Base-by-base conservation (phyloP, 2,888 invertebrate genomes). In the Cerastis rubricosa region DNA sequence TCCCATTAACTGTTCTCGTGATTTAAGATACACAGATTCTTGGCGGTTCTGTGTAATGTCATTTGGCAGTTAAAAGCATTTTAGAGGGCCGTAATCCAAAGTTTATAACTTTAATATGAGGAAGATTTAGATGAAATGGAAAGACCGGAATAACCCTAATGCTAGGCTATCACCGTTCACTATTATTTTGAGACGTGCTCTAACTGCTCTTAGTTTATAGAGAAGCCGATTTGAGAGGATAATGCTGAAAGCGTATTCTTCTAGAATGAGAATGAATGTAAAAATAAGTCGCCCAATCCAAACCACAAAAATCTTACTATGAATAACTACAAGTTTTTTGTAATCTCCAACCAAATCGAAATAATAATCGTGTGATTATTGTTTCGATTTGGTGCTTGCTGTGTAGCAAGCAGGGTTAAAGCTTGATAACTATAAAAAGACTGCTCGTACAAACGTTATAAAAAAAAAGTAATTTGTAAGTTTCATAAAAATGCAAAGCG, bases 11-110 rank as follows among this genome's bases (percentile, higher is more conserved):
- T 73, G 76, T 80, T 79, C 43, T 69, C 70, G 68, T 81, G 76
- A 78, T 81, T 85, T 87, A 76, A 64, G 71, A 79, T 54, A 71
- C 59, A 78, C 63, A 59, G 71, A 57, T 71, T 78, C 25, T 47
- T 47, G 49, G 63, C 11, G 22, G 12, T 63, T 17, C 74, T 77
- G 76, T 40, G 4, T 82, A 76, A 72, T 77, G 59, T 85, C 63
- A 61, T 40, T 71, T 14, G 25, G n/a, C 12, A 77, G 63, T 85
- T 47, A 79, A 76, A 76, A 64, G 14, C 47, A 45, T 66, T 76
- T 76, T 76, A 78, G 49, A 74, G 61, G 63, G 51, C 14, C 35
- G 45, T 74, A 54, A 82, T 35, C 11, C 22, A 11, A 9, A 59
- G 61, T 65, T n/a, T 64, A 59, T 72, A 71, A 71, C 57, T 79